phyloP scores from a whole-genome alignment of 2,888 invertebrate species.

The Lasioglossum malachurum region DNA sequence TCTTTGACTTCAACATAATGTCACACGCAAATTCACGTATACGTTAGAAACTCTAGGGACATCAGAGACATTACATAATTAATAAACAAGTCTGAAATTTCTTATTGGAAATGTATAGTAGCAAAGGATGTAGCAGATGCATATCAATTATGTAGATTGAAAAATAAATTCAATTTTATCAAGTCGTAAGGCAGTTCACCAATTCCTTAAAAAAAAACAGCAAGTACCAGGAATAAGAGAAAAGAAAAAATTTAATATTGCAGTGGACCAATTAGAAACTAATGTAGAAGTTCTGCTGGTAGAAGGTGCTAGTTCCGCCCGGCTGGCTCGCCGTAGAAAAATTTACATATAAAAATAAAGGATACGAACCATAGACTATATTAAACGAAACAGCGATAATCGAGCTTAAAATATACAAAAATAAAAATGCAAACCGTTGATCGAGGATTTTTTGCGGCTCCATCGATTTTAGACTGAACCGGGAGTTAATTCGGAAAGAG shows the following conservation, averaged over 20 bases:
- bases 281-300: background rate
- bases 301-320: background rate
- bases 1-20: background rate
- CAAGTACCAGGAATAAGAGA: background rate
- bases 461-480: constrained; percentile 67
- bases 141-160: background rate
- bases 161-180: background rate
- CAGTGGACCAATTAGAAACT: background rate
- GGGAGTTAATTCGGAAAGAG: constrained; percentile 74
- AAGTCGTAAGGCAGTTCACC: too few relatives aligned
- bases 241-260: background rate
- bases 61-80: background rate
- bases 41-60: background rate
- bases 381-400: constrained; percentile 84
- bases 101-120: background rate
- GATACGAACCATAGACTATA: constrained; percentile 17
- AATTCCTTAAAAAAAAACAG: background rate
- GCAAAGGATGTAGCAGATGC: background rate
- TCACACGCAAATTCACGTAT: background rate
- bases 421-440: constrained; percentile 82
- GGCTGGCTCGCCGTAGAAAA: background rate
- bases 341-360: constrained; percentile 11
- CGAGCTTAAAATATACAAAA: constrained; percentile 83
- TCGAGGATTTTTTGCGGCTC: constrained; percentile 81
- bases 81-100: background rate